Evolutionary conservation across 2,888 invertebrate genomes (phyloP).

Genomic region (Lagria hirta): DNA sequence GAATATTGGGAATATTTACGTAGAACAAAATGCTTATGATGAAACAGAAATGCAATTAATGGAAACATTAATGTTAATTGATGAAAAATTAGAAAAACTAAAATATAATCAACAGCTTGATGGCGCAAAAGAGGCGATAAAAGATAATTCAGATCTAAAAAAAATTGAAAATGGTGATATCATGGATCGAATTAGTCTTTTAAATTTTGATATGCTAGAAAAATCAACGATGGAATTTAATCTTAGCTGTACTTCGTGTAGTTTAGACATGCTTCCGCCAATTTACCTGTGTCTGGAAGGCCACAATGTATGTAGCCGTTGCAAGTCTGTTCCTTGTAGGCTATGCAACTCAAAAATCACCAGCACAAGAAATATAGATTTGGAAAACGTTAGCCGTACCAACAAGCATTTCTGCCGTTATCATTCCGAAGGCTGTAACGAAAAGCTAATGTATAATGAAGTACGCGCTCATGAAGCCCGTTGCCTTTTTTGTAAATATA

Average conservation of each 20-base stretch:
- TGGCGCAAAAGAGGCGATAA: neutral
- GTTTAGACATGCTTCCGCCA: constrained; percentile 35
- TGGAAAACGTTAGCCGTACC: constrained; percentile 38
- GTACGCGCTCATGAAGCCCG: constrained; percentile 35
- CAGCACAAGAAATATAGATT: constrained; percentile 32
- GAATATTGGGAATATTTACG: constrained; percentile 10
- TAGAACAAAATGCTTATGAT: constrained; percentile 11
- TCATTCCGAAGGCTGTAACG: constrained; percentile 36
- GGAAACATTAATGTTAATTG: constrained; percentile 8
- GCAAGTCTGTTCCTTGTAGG: constrained; percentile 33
- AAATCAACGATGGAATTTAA: constrained; percentile 19
- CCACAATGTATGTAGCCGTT: constrained; percentile 39
- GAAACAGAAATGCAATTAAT: constrained; percentile 6
- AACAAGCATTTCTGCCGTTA: constrained; percentile 38
- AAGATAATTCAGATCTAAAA: no score
- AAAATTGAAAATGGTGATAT: constrained; percentile 5
- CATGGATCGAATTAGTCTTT: constrained; percentile 19
- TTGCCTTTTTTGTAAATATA: constrained; percentile 41
- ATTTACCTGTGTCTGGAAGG: constrained; percentile 38
- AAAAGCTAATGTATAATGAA: constrained; percentile 35
- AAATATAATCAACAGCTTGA: neutral
- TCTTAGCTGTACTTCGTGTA: constrained; percentile 35
- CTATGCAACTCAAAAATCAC: constrained; percentile 35
- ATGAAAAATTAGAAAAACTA: constrained; percentile 8
- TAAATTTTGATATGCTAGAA: constrained; percentile 15